Conservation (phyloP, 1,140 invertebrate genomes). For the Cataglyphis hispanica region DNA sequence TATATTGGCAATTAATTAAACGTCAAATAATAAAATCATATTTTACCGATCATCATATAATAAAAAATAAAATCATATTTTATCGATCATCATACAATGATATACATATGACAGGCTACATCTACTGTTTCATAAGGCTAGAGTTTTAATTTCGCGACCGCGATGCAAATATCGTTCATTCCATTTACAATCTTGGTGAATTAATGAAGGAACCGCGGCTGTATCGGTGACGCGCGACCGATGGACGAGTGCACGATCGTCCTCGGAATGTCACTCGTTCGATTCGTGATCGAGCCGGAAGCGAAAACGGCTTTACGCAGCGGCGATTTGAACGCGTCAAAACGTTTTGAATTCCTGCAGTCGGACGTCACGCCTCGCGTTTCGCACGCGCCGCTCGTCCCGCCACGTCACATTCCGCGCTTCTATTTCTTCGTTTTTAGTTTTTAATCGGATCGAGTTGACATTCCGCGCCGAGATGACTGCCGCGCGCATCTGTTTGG, state of each 20-base stretch:
- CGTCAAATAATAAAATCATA: background rate
- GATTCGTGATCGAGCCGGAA: conserved; percentile 58
- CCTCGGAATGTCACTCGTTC: background rate
- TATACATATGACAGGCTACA: background rate
- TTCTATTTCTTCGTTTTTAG: conserved; percentile 57
- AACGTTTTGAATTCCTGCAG: conserved; percentile 67
- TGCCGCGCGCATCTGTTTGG: conserved; percentile 20
- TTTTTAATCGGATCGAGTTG: conserved; percentile 71
- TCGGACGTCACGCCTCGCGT: conserved; percentile 62
- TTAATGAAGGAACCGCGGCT: background rate
- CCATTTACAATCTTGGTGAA: background rate
- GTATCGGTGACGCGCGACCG: background rate
- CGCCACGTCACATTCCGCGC: conserved; percentile 32
- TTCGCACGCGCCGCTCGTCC: conserved; percentile 8
- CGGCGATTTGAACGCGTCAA: conserved; percentile 21
- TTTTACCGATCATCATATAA: background rate
- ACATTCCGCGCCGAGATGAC: conserved; percentile 55
- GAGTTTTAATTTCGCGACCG: background rate
- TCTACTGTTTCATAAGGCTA: background rate
- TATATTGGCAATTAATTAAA: conserved; percentile 9
- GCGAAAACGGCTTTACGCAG: conserved; percentile 3
- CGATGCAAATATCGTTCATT: background rate
- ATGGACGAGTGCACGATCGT: background rate
- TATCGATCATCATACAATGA: background rate
- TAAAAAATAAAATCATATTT: background rate